Conservation (phyloP, 2,888 invertebrate genomes). For the Furcula furcula region DNA sequence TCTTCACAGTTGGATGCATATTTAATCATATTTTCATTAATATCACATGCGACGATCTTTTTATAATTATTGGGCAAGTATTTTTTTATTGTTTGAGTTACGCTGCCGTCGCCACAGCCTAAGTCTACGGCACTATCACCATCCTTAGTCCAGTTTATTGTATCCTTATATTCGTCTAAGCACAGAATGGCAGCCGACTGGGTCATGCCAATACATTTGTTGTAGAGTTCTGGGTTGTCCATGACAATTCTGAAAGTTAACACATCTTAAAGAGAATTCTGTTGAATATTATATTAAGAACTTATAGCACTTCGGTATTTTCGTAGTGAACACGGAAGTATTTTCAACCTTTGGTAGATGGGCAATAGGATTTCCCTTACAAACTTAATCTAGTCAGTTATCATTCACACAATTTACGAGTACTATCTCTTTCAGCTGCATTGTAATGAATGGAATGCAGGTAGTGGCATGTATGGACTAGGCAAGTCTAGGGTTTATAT, state of each 20-base stretch:
- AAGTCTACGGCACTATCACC: conserved; percentile 83
- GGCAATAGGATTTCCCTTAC: no score
- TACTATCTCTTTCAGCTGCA: no score
- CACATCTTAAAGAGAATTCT: no score
- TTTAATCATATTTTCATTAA: conserved; percentile 86
- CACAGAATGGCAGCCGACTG: conserved; percentile 58
- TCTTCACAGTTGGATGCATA: conserved; percentile 74
- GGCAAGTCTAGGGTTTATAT: no score
- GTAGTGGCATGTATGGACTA: no score
- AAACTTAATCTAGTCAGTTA: no score
- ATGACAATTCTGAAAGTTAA: background rate
- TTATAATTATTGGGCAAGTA: conserved; percentile 79
- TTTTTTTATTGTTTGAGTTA: conserved; percentile 83
- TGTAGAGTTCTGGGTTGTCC: background rate
- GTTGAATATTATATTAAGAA: no score
- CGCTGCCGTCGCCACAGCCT: conserved; percentile 88
- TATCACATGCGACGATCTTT: conserved; percentile 84
- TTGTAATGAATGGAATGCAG: no score
- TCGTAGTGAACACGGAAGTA: no score
- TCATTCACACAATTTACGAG: no score
- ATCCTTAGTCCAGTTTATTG: conserved; percentile 79
- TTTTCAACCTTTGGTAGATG: no score
- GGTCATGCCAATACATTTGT: background rate
- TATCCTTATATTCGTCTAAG: conserved; percentile 83
- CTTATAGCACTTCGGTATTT: no score